phyloP scores from a whole-genome alignment of 2,888 invertebrate species.

The Tetragonula carbonaria region DNA sequence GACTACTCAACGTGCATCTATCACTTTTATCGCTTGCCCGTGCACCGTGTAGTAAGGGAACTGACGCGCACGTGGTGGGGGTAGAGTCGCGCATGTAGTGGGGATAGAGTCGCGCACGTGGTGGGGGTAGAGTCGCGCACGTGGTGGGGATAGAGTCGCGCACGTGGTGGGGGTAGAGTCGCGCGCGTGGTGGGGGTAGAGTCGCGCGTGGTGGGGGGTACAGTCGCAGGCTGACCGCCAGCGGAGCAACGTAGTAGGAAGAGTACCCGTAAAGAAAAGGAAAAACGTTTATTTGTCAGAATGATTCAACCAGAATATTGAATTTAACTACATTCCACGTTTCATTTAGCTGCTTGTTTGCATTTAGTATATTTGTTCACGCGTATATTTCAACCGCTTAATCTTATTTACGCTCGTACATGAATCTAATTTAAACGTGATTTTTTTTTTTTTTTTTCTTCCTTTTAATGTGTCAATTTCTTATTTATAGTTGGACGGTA shows the following conservation, averaged over 20 bases:
- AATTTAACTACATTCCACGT: neutral
- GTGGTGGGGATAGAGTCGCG: neutral
- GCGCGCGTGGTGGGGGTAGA: neutral
- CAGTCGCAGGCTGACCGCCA: neutral
- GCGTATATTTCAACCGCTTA: neutral
- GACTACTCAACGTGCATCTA: constrained; percentile 41
- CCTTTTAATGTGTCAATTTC: no score
- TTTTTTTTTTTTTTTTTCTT: no score
- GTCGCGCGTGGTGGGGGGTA: neutral
- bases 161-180: neutral
- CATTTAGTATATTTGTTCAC: neutral
- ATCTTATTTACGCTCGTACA: neutral
- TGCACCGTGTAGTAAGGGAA: neutral
- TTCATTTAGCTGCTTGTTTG: neutral
- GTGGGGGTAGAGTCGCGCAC: neutral
- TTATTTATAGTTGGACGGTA: no score
- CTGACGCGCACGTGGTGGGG: neutral
- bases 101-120: neutral
- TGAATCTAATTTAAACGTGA: neutral
- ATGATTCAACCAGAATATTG: neutral
- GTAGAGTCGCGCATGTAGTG: neutral
- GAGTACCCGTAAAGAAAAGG: neutral
- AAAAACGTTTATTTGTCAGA: neutral
- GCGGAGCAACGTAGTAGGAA: neutral
- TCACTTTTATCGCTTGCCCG: neutral